These are phyloP conservation scores for Sternotherus odoratus DNA, from an alignment of 2,797 vertebrate genomes.

Conservation along the genomic window DNA sequence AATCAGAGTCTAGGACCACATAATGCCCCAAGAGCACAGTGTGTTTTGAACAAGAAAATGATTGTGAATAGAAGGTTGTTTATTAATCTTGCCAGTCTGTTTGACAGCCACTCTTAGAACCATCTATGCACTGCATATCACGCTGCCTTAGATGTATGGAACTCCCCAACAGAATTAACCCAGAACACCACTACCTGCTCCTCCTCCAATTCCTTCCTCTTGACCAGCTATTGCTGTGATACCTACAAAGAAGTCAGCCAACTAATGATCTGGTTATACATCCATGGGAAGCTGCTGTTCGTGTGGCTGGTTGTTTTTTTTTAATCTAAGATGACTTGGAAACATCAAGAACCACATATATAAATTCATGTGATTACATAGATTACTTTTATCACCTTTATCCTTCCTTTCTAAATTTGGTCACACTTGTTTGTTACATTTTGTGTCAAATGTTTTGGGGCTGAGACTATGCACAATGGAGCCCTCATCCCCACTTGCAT, in stretches of 20 bases:
- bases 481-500: background rate
- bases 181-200: background rate
- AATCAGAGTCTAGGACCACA: too few species aligned
- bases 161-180: background rate
- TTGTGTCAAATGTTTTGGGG: background rate
- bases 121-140: background rate
- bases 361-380: background rate
- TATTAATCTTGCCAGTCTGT: background rate
- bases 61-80: background rate
- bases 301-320: background rate
- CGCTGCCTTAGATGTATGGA: background rate
- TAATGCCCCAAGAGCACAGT: background rate
- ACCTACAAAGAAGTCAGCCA: background rate
- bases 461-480: background rate
- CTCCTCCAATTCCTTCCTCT: background rate
- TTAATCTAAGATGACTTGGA: background rate
- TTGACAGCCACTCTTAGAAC: background rate
- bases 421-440: background rate
- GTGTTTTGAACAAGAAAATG: background rate
- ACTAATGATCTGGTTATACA: background rate
- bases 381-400: background rate
- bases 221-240: background rate
- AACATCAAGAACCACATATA: background rate
- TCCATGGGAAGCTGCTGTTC: background rate
- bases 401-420: background rate